These are phyloP conservation scores for Parauchenoglanis punctatus DNA, from an alignment of 2,797 vertebrate genomes.

Conservation along the genomic window DNA sequence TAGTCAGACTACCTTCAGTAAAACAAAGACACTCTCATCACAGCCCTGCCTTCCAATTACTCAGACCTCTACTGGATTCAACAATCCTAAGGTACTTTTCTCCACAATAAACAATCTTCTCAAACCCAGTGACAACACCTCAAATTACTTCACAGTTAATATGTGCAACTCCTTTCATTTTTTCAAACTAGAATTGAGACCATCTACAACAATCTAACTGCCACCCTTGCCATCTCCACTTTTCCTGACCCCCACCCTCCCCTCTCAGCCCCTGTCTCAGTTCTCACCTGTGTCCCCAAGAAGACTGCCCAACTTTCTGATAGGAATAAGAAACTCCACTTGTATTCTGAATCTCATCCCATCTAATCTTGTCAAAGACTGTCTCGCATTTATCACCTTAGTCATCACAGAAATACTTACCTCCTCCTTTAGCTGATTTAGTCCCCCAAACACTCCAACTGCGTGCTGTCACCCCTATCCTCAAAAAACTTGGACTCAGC, in stretches of 20 bases:
- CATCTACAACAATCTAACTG: not conserved
- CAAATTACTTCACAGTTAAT: not conserved
- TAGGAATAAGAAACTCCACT: not conserved
- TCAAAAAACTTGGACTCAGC: conserved; percentile 14
- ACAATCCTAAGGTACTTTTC: not conserved
- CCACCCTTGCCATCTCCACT: not conserved
- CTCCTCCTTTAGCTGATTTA: conserved; percentile 15
- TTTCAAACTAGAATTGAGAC: not conserved
- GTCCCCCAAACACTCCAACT: conserved; percentile 1
- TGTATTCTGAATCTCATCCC: not conserved
- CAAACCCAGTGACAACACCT: not conserved
- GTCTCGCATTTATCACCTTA: conserved; percentile 6
- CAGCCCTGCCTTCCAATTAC: not conserved
- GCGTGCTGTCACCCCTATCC: conserved; percentile 7
- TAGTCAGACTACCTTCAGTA: too few species aligned
- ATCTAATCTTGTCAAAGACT: not conserved
- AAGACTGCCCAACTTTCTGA: not conserved
- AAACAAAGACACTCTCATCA: not conserved
- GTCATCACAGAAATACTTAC: not conserved
- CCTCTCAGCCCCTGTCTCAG: not conserved
- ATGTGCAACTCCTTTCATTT: not conserved
- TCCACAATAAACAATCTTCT: conserved; percentile 13
- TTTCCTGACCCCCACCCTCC: not conserved
- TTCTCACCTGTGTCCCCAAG: not conserved
- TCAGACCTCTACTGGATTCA: not conserved